phyloP scores from a whole-genome alignment of 2,797 vertebrate species.

The Microcaecilia unicolor region DNA sequence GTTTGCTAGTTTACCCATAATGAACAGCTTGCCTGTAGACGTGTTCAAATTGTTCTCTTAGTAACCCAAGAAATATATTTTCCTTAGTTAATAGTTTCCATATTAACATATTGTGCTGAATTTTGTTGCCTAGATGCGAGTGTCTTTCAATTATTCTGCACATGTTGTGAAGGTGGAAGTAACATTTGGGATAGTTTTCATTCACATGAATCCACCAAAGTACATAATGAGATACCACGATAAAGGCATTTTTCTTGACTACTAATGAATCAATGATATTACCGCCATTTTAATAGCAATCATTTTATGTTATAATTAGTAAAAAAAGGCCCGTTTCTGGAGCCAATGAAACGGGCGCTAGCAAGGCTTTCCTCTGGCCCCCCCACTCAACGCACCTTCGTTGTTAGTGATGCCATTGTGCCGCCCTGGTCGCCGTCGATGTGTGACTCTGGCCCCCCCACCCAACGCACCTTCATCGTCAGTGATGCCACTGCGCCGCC shows the following conservation, averaged over 20 bases:
- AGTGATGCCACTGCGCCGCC: no score
- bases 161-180: background rate
- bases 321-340: no score
- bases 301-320: no score
- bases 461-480: no score
- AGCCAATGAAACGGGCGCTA: no score
- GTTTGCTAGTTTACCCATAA: background rate
- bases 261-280: no score
- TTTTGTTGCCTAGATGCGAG: constrained; percentile 4
- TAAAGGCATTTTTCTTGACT: background rate
- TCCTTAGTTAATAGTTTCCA: background rate
- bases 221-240: constrained; percentile 1
- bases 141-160: background rate
- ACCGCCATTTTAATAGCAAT: no score
- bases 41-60: constrained; percentile 1
- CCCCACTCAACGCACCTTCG: no score
- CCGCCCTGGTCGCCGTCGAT: no score
- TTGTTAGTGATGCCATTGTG: no score
- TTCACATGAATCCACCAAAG: constrained; percentile 2
- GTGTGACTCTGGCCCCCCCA: no score
- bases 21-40: constrained; percentile 2
- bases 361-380: no score
- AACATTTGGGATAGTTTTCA: constrained; percentile 4
- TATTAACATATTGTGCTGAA: background rate
- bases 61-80: constrained; percentile 10